These are phyloP conservation scores for Stenolophus ochropezus DNA, from an alignment of 2,888 invertebrate species.

Conservation along the genomic window DNA sequence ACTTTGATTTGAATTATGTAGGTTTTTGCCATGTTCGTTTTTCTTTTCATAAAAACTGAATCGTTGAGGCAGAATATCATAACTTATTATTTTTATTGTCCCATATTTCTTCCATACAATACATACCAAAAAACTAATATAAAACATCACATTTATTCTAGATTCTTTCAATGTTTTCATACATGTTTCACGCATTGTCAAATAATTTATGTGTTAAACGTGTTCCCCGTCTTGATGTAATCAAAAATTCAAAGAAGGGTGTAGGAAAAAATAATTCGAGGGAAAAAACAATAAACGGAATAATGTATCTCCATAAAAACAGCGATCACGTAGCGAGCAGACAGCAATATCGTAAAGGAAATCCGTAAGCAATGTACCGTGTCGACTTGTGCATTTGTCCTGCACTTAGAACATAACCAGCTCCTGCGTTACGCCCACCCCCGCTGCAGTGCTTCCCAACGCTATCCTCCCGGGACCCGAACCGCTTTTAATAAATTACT, in stretches of 20 bases:
- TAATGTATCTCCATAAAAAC: conserved; percentile 45
- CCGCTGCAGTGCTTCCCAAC: not conserved
- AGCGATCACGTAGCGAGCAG: conserved; percentile 40
- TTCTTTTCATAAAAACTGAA: conserved; percentile 29
- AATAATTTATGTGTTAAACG: not conserved
- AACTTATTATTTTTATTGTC: conserved; percentile 38
- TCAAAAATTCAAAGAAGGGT: conserved; percentile 26
- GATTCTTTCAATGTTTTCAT: not conserved
- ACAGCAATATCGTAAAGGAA: conserved; percentile 49
- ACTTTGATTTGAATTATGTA: conserved; percentile 41
- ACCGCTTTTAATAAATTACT: not conserved
- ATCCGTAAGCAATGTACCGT: conserved; percentile 47
- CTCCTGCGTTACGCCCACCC: conserved; percentile 1
- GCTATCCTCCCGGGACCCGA: not conserved
- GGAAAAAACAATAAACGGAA: conserved; percentile 42
- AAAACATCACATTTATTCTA: not conserved
- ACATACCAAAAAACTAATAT: conserved; percentile 23
- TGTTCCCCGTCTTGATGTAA: conserved; percentile 5
- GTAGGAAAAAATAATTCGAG: conserved; percentile 16
- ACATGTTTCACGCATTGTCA: not conserved
- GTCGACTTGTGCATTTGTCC: conserved; percentile 47
- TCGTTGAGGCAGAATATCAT: conserved; percentile 39
- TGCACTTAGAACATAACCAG: conserved; percentile 37
- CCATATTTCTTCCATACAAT: conserved; percentile 20
- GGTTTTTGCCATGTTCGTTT: conserved; percentile 17